Percentiles rank a stretch among this genome's conserved stretches.
These are phyloP conservation scores for Turdus rufiventris DNA, from an alignment of 2,113 vertebrate species.

Conservation along the genomic window DNA sequence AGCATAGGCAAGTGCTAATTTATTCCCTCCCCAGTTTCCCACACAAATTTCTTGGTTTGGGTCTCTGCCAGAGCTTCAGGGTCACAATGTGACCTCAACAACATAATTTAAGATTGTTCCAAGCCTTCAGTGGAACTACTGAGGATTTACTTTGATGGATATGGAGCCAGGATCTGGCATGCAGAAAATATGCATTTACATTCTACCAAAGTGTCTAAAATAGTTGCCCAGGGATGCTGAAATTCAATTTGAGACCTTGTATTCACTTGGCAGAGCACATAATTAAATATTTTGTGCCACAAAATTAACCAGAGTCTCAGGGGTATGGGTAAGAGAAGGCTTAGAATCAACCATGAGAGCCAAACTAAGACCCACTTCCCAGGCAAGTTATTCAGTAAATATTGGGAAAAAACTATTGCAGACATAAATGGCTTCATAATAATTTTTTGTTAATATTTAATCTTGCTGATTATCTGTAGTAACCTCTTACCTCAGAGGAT, in stretches of 20 bases:
- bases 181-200: constrained; percentile 1
- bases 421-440: not conserved
- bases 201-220: constrained; percentile 9
- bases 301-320: constrained; percentile 25
- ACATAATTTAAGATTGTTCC: constrained; percentile 13
- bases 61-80: constrained; percentile 43
- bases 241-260: constrained; percentile 31
- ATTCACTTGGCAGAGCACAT: constrained; percentile 21
- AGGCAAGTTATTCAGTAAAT: not conserved
- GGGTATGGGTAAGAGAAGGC: not conserved
- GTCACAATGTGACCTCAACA: constrained; percentile 36
- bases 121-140: not conserved
- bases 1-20: not conserved
- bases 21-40: constrained; percentile 25
- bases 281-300: constrained; percentile 49
- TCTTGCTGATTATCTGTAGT: not conserved
- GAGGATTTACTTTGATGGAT: constrained; percentile 29
- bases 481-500: not conserved
- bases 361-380: constrained; percentile 25
- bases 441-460: not conserved
- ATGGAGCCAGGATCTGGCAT: not conserved
- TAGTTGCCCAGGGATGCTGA: constrained; percentile 33
- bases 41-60: not conserved
- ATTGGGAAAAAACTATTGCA: not conserved
- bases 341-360: constrained; percentile 6